Percentiles rank a stretch among this genome's conserved stretches.
Evolutionary conservation across 2,797 vertebrate species (phyloP).

Genomic region (Sternotherus odoratus): DNA sequence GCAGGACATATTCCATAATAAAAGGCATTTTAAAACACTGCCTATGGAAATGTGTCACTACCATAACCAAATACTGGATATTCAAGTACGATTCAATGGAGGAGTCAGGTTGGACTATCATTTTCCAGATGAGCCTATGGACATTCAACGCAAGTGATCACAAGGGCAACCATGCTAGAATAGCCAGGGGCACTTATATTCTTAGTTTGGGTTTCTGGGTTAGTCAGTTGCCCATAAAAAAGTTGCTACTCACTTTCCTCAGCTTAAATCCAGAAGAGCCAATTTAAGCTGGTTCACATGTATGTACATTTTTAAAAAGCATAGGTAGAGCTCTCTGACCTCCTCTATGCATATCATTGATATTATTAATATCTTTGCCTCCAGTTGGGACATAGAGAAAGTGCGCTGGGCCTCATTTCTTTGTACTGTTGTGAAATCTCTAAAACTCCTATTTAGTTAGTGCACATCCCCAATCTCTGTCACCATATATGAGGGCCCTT

Average conservation of each 20-base stretch:
- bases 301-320: background rate
- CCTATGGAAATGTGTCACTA: background rate
- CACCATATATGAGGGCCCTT: background rate
- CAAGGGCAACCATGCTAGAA: background rate
- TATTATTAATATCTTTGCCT: background rate
- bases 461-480: background rate
- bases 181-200: background rate
- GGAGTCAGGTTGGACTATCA: background rate
- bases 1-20: slow-evolving; percentile 15
- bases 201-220: background rate
- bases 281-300: background rate
- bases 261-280: background rate
- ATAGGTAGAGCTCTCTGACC: background rate
- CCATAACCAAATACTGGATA: background rate
- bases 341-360: background rate
- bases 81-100: background rate
- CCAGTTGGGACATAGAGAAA: background rate
- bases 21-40: background rate
- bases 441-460: background rate
- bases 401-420: background rate
- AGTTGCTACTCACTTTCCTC: background rate
- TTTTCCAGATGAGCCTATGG: background rate
- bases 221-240: background rate
- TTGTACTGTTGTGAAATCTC: background rate
- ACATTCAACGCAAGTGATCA: background rate